These are phyloP conservation scores for Aphidoletes aphidimyza DNA, from an alignment of 2,888 invertebrate genomes.

Conservation along the genomic window DNA sequence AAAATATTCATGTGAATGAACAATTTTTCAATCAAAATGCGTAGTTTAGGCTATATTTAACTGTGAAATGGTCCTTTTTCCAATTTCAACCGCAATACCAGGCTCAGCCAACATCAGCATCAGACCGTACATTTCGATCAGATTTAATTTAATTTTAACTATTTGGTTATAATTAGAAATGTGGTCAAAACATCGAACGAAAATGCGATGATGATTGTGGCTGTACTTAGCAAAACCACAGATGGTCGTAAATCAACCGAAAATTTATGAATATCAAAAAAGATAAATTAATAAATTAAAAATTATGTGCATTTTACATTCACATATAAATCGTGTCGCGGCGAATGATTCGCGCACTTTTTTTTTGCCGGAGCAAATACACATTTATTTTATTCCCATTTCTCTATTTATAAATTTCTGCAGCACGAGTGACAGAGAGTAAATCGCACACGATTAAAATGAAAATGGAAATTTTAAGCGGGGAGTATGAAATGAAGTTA, in stretches of 20 bases:
- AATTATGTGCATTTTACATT: neutral
- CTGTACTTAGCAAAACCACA: conserved; percentile 6
- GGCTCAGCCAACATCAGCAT: too few species aligned
- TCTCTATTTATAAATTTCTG: neutral
- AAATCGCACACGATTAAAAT: too few species aligned
- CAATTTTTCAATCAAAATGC: too few species aligned
- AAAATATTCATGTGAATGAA: neutral
- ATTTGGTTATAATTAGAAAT: conserved; percentile 48
- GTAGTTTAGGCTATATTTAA: conserved; percentile 2
- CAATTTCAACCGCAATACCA: too few species aligned
- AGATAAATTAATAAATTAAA: conserved; percentile 41
- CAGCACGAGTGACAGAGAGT: neutral
- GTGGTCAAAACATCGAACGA: neutral
- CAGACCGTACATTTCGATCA: neutral
- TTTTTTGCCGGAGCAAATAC: neutral
- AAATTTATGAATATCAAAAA: conserved; percentile 45
- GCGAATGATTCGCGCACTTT: too few species aligned
- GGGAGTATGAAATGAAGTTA: neutral
- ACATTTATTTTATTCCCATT: neutral
- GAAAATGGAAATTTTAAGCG: too few species aligned
- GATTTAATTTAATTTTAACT: conserved; percentile 15
- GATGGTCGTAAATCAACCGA: neutral
- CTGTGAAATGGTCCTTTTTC: neutral
- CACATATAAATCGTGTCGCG: conserved; percentile 1
- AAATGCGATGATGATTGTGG: neutral